Percentiles rank a stretch among this genome's conserved stretches.
phyloP scores from a whole-genome alignment of 2,888 invertebrate species.

The Sesia bembeciformis region DNA sequence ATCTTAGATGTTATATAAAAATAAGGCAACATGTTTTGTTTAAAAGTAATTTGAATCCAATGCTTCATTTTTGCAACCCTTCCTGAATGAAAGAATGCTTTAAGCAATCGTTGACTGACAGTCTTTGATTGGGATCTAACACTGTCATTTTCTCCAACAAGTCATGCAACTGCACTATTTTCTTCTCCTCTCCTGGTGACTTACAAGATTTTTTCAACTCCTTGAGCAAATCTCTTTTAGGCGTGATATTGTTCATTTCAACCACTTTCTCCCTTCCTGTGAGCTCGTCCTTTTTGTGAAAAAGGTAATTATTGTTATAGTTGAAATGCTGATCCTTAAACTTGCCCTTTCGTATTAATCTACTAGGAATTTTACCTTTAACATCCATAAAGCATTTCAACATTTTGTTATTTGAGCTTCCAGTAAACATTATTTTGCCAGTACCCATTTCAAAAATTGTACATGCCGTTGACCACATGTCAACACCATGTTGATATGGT shows the following conservation, averaged over 20 bases:
- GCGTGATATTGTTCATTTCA: conserved; percentile 88
- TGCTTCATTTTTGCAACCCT: conserved; percentile 28
- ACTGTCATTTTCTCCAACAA: conserved; percentile 92
- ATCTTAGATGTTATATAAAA: neutral
- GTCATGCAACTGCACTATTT: conserved; percentile 93
- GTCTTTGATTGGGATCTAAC: conserved; percentile 91
- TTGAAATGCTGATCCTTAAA: conserved; percentile 99
- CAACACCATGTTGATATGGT: conserved; percentile 95
- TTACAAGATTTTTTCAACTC: conserved; percentile 89
- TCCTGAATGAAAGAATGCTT: conserved; percentile 90
- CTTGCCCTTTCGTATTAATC: conserved; percentile 91
- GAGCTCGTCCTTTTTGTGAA: conserved; percentile 97
- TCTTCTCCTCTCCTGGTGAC: conserved; percentile 88
- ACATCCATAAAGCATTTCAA: conserved; percentile 98
- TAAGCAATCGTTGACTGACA: conserved; percentile 90
- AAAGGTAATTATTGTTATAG: conserved; percentile 93
- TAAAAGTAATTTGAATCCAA: conserved; percentile 7
- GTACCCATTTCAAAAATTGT: conserved; percentile 98
- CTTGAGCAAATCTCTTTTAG: conserved; percentile 87
- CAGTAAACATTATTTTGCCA: conserved; percentile 97
- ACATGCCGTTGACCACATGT: conserved; percentile 99
- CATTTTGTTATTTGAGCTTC: conserved; percentile 99
- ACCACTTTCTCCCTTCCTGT: conserved; percentile 97
- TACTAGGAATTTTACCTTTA: conserved; percentile 97
- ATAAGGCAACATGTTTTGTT: neutral